Conservation (phyloP, 1,140 invertebrate species). For the Cyrtorhinus lividipennis region DNA sequence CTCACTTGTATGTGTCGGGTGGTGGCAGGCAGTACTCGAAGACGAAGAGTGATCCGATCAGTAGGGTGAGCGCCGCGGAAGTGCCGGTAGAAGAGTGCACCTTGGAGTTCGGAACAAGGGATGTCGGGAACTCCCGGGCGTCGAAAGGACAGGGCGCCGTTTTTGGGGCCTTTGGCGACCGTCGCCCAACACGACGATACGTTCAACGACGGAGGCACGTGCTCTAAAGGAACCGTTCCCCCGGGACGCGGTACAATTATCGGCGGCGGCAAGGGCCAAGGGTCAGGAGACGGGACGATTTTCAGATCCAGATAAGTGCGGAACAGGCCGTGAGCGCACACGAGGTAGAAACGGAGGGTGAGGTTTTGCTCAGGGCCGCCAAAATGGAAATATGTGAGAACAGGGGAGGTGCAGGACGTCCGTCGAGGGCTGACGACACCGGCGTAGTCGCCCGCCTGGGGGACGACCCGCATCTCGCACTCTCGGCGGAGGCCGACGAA, state of each 20-base stretch:
- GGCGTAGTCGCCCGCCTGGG: neutral
- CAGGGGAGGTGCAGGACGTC: neutral
- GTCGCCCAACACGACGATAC: neutral
- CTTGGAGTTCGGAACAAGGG: neutral
- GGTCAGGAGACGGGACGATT: neutral
- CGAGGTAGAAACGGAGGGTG: neutral
- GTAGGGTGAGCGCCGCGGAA: constrained; percentile 1
- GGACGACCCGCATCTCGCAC: neutral
- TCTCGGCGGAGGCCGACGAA: neutral
- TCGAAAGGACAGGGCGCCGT: neutral
- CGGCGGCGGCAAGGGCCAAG: neutral
- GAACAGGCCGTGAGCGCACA: neutral
- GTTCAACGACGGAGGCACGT: neutral
- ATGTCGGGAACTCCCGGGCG: neutral
- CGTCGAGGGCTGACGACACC: neutral
- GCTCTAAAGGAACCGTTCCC: neutral
- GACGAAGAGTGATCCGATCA: neutral
- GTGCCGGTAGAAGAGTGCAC: neutral
- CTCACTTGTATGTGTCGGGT: neutral
- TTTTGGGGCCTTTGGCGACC: neutral
- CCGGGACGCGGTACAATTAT: neutral
- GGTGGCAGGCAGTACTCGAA: neutral
- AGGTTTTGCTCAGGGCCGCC: neutral
- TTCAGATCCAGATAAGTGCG: neutral
- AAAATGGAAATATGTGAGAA: neutral